Evolutionary conservation across 2,888 invertebrate genomes (phyloP), one percentile per base, ranked within the genome.

Genomic region (Patella ulyssiponensis): DNA sequence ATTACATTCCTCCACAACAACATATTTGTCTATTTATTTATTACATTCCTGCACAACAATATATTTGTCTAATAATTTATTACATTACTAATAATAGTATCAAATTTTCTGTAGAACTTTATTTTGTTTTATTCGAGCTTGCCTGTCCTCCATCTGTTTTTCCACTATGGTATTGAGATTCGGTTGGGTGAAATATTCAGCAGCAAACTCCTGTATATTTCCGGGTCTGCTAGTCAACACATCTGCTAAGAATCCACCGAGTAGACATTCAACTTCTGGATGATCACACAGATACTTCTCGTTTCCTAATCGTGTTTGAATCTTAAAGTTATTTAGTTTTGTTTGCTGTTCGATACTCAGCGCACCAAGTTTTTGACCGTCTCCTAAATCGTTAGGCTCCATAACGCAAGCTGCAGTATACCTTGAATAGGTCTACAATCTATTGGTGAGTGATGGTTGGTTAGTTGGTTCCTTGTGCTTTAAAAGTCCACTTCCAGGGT

Each of bases 341-440:
- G 88, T 87, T 81, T 91, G 91, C 77, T 91, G 91, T 20, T 89
- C 89, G 75, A 85, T 81, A 78, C 90, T 91, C 0, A 91, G 79
- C 7, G 90, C 91, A 64, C 91, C 91, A 11, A 91, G 84, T 77
- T 91, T 87, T 73, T 82, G 83, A n/a, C 77, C 79, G 12, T 87
- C 88, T 1, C 88, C 88, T 70, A 90, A 78, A 87, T 91, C 91
- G 79, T 91, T 91, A 12, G 88, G 88, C 84, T 91, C 91, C 91
- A 91, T 91, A 44, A 91, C 90, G 74, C 88, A 86, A 27, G 91
- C 91, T 77, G 88, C 87, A 69, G 86, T 82, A 74, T 89, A 87
- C 84, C 44, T 5, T 44, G 44, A 9, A 44, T 4, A 33, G 33
- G 7, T 5, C 33, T 44, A 44, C 44, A 44, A 44, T 44, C 44